A percentile compares a stretch with the other conserved stretches of the same genome.
Conservation (phyloP, 2,888 invertebrate species). For the Dynastes hyllus region DNA sequence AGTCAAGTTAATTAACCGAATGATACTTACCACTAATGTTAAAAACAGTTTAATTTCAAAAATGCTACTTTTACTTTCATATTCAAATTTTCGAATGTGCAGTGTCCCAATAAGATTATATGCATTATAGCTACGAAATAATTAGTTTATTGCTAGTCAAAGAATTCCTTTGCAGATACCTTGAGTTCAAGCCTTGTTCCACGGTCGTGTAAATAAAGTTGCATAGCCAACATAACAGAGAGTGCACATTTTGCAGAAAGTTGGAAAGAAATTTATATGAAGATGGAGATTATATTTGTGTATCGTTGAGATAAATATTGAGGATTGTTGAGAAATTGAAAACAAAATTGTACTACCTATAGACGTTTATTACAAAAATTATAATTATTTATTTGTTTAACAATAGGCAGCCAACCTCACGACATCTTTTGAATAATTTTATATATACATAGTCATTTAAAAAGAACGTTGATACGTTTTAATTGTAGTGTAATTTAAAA, state of each 20-base stretch:
- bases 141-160: not conserved
- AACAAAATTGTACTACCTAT: not conserved
- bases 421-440: not conserved
- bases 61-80: too few species aligned
- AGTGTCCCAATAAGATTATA: too few species aligned
- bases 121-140: not conserved
- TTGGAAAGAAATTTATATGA: too few species aligned
- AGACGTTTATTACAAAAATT: constrained; percentile 33
- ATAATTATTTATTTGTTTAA: constrained; percentile 5
- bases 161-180: not conserved
- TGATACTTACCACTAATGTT: too few species aligned
- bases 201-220: not conserved
- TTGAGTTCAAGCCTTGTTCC: not conserved
- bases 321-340: not conserved
- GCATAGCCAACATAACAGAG: not conserved
- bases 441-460: not conserved
- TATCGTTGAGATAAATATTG: not conserved
- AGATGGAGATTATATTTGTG: too few species aligned
- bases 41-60: too few species aligned
- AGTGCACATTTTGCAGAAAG: too few species aligned
- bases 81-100: too few species aligned
- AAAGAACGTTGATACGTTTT: not conserved
- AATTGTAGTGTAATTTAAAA: constrained; percentile 7
- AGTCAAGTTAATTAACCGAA: too few species aligned
- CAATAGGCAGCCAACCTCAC: constrained; percentile 21